Evolutionary conservation across 30 jellyfish, hydroid and myxozoan species (phyloP), one percentile per base, ranked within the genome.

Genomic region (Nemopilema nomurai): DNA sequence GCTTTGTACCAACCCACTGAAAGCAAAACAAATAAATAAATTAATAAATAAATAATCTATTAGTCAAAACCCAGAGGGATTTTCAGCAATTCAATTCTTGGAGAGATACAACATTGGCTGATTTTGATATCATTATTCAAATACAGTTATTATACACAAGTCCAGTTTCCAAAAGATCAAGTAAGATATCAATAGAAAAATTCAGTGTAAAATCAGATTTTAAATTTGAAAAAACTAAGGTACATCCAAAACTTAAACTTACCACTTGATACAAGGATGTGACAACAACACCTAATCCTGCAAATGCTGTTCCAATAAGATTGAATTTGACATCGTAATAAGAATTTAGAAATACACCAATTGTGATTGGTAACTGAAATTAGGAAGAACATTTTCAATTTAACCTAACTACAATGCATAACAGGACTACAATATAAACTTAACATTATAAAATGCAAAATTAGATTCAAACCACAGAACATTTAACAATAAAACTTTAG

Each of bases 211-310:
- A 51, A 51, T 9, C 19, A 9, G 67, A 51, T 51, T 51, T n/a
- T n/a, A n/a, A n/a, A n/a, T n/a, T n/a, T n/a, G n/a, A n/a, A n/a
- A n/a, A n/a, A n/a, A n/a, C n/a, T n/a, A n/a, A n/a, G n/a, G n/a
- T n/a, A n/a, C n/a, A n/a, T n/a, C n/a, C n/a, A n/a, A n/a, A n/a
- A n/a, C n/a, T n/a, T n/a, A n/a, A 9, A 71, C 98, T 82, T 87
- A 95, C 99, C 74, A 95, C 95, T 95, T 95, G 99, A 80, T 95
- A 95, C 63, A 90, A 21, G 9, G 99, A 95, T 20, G 99, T 95
- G 21, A 95, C 97, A 27, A 87, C 20, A 31, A 95, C 99, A n/a
- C 99, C 99, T 24, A 73, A 22, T 4, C 91, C 94, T 24, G 97
- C 99, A 87, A 83, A 80, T 9, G 82, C 26, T 0, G 96, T 85